Evolutionary conservation across 2,888 invertebrate genomes (phyloP), one percentile per base, ranked within the genome.

Genomic region (Hypomecis atomaria): DNA sequence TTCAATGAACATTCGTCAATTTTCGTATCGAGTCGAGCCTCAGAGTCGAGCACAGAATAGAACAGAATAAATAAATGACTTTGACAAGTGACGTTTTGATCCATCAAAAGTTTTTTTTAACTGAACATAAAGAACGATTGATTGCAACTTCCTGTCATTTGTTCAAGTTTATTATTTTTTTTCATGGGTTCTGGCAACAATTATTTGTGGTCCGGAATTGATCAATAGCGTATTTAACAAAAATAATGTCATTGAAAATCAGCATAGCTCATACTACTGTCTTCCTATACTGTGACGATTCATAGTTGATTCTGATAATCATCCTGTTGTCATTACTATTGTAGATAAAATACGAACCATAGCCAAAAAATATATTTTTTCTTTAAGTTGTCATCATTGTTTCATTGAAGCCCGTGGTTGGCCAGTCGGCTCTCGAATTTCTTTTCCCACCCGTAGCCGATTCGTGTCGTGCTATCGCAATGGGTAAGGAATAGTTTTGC

Each of bases 361-460:
- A 23, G 23, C 23, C 23, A 23, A 23, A 23, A 23, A 23, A 23
- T 2, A 23, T 43, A 53, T 75, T 76, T 77, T 67, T 58, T 54
- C 9, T 42, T 75, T 62, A 71, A 67, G 86, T 89, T 91, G 92
- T 89, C 75, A 80, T 65, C 58, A 76, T 58, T 86, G 86, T 75
- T 66, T 66, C 80, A 78, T 82, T 86, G 76, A 82, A 81, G 83
- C 78, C 81, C 71, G 79, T 85, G 85, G 87, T 89, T 90, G 89
- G 89, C 78, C 78, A 73, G 70, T 73, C 67, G 65, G 69, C 72
- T 71, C 69, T 78, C 80, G 81, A 86, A 90, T 88, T 92, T 90
- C 92, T 93, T 93, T 93, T 92, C 90, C 90, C 87, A 91, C 89
- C 92, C 87, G 92, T 92, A 90, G 90, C 91, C 90, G 92, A 90